Conservation (phyloP, 2,888 invertebrate species). For the Trichopoda pennipes region DNA sequence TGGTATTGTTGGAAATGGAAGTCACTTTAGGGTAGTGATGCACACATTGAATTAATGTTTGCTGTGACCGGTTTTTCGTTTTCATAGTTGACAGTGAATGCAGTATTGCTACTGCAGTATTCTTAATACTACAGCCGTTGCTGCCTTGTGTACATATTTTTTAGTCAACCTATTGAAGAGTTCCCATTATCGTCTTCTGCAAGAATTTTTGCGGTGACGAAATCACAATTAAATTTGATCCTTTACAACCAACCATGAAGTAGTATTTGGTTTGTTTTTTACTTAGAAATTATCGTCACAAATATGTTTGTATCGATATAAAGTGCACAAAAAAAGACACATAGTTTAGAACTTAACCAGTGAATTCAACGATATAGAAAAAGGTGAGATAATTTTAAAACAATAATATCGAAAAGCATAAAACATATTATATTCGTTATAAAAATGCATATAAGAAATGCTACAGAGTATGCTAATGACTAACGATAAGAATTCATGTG, state of each 20-base stretch:
- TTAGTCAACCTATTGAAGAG: slow-evolving; percentile 27
- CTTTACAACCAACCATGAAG: slow-evolving; percentile 59
- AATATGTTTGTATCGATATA: too few relatives aligned
- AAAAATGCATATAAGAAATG: too few relatives aligned
- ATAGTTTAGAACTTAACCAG: too few relatives aligned
- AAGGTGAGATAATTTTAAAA: too few relatives aligned
- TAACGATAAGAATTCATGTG: too few relatives aligned
- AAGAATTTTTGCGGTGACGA: slow-evolving; percentile 57
- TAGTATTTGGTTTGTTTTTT: neutral
- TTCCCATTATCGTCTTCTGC: slow-evolving; percentile 53
- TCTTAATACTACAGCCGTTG: neutral
- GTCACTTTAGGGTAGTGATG: too few relatives aligned
- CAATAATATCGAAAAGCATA: too few relatives aligned
- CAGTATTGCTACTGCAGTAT: slow-evolving; percentile 5
- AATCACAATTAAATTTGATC: slow-evolving; percentile 68
- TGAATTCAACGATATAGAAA: too few relatives aligned
- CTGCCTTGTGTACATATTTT: slow-evolving; percentile 15
- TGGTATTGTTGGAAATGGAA: neutral
- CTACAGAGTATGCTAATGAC: too few relatives aligned
- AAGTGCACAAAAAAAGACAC: too few relatives aligned
- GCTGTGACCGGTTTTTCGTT: slow-evolving; percentile 36
- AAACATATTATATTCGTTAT: too few relatives aligned
- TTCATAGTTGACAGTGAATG: slow-evolving; percentile 16
- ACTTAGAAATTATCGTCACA: too few relatives aligned
- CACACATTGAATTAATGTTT: slow-evolving; percentile 28